Evolutionary conservation across 2,888 invertebrate species (phyloP).

Genomic region (Dioctria rufipes): DNA sequence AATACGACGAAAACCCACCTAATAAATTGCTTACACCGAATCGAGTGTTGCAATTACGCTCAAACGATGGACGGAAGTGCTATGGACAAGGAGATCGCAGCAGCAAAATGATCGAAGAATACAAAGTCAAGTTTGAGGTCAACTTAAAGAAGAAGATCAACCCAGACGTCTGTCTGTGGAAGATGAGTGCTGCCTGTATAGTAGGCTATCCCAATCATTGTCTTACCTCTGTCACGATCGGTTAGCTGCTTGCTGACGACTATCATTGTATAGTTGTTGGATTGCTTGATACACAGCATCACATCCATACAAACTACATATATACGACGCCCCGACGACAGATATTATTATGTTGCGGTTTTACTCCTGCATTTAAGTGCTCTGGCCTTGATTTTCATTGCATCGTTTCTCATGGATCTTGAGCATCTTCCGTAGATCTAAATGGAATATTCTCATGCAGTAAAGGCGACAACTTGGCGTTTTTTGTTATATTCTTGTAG

Average conservation of each 20-base stretch:
- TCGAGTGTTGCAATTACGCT: neutral
- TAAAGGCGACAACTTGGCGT: conserved; percentile 11
- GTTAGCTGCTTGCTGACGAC: neutral
- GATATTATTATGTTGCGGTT: neutral
- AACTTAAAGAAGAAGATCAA: conserved; percentile 32
- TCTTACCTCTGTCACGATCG: conserved; percentile 32
- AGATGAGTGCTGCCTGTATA: neutral
- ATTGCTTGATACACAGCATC: too few relatives aligned
- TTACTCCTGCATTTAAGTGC: neutral
- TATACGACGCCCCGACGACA: too few relatives aligned
- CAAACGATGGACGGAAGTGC: too few relatives aligned
- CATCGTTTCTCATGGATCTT: conserved; percentile 14
- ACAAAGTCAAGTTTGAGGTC: conserved; percentile 37
- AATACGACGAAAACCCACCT: conserved; percentile 18
- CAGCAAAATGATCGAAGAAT: neutral
- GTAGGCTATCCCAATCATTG: conserved; percentile 1
- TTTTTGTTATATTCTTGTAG: neutral
- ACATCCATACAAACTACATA: too few relatives aligned
- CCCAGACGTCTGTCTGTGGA: conserved; percentile 34
- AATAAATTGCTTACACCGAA: conserved; percentile 32
- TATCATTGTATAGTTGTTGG: too few relatives aligned
- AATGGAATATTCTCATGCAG: neutral
- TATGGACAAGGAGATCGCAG: too few relatives aligned
- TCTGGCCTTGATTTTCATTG: conserved; percentile 39
- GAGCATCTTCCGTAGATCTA: neutral